Conservation (phyloP, 2,113 vertebrate species). For the Sander vitreus region DNA sequence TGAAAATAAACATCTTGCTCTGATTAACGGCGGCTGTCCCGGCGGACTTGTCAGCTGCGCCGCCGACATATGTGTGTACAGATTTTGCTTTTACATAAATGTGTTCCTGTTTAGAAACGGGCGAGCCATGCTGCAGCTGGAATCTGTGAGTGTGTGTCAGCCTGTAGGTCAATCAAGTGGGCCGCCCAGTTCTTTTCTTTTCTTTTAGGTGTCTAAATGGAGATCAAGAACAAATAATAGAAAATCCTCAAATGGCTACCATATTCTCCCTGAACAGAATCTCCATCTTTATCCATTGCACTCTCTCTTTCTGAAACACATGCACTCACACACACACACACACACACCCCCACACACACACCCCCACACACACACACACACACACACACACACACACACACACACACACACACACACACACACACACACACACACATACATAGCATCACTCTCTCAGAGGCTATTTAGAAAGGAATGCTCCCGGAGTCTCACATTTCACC, state of each 20-base stretch:
- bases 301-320: slow-evolving; percentile 13
- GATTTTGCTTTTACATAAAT: slow-evolving; percentile 64
- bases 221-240: slow-evolving; percentile 39
- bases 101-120: slow-evolving; percentile 42
- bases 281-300: slow-evolving; percentile 12
- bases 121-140: slow-evolving; percentile 47
- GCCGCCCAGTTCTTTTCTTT: not conserved
- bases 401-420: not conserved
- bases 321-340: not conserved
- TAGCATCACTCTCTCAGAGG: slow-evolving; percentile 27
- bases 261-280: slow-evolving; percentile 18
- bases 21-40: slow-evolving; percentile 66
- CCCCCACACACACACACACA: too few species aligned
- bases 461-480: slow-evolving; percentile 70
- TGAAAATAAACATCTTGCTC: slow-evolving; percentile 79
- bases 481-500: slow-evolving; percentile 74
- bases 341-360: too few species aligned
- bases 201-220: slow-evolving; percentile 22
- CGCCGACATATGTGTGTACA: slow-evolving; percentile 53
- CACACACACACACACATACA: not conserved
- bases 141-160: slow-evolving; percentile 24
- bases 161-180: slow-evolving; percentile 5
- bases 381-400: too few species aligned
- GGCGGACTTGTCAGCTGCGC: slow-evolving; percentile 47
- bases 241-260: slow-evolving; percentile 2